Evolutionary conservation across 2,113 vertebrate genomes (phyloP).

Genomic region (Cricetomys ansorgei): DNA sequence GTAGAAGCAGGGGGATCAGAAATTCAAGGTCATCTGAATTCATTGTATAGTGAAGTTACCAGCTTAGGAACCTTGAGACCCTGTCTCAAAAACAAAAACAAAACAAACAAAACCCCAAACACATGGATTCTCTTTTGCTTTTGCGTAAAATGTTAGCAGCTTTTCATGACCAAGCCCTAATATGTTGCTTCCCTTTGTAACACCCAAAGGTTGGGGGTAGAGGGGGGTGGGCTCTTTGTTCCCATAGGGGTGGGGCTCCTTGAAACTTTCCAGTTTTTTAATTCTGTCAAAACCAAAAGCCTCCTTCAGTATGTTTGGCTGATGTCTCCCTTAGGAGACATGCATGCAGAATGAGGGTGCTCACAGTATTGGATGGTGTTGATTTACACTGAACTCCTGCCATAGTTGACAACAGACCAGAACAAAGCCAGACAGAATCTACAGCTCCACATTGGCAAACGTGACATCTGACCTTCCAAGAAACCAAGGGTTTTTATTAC

Average conservation of each 20-base stretch:
- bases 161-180: background rate
- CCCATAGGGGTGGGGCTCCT: background rate
- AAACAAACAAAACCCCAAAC: background rate
- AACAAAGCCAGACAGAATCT: too few relatives aligned
- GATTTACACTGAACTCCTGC: background rate
- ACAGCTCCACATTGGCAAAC: background rate
- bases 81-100: background rate
- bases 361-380: background rate
- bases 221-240: too few relatives aligned
- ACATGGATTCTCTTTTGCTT: background rate
- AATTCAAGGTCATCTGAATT: background rate
- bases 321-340: background rate
- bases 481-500: background rate
- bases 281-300: background rate
- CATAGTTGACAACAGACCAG: background rate
- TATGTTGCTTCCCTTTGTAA: background rate
- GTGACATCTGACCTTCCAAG: background rate
- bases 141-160: background rate
- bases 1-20: background rate
- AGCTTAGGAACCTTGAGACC: background rate
- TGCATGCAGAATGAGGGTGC: background rate
- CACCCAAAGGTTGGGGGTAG: background rate
- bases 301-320: background rate
- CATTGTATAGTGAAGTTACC: background rate
- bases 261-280: background rate